Base-by-base conservation (phyloP, 2,888 invertebrate genomes). In the Hypolimnas misippus region DNA sequence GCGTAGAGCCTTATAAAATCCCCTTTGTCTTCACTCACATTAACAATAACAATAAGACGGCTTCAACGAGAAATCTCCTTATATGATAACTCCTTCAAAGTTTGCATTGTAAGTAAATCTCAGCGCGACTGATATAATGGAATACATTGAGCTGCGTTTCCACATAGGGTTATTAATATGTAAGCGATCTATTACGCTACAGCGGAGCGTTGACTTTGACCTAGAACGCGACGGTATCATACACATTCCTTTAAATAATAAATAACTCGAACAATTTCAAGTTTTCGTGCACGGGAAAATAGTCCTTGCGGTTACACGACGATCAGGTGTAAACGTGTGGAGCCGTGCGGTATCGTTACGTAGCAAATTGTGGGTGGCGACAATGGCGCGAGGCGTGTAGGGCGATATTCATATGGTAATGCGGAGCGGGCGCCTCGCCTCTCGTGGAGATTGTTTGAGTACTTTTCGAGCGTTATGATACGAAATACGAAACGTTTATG, bases 191-290 rank as follows among this genome's bases (percentile, higher is more conserved):
- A 44, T 62, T 52, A 60, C 42, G 33, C 12, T 61, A 59, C 52
- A 49, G 14, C n/a, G 10, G 51, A 52, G 29, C 61, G 53, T 58
- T 62, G 69, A 67, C 69, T 65, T 65, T 65, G 69, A 67, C 67
- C 69, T 59, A 65, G 63, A 66, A 53, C n/a, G 54, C 59, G 55
- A 54, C 61, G 50, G 61, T 62, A 63, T 54, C 59, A 53, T 60
- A 62, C 58, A 62, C 59, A 51, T 56, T 42, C 62, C 58, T 62
- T 65, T 63, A 63, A 68, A 68, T 70, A 68, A 68, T 68, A 70
- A 65, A 68, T 65, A 63, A 66, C 49, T 53, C 57, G 66, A 66
- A 66, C 61, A 57, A 65, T 68, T 66, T 16, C 33, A 57, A 35
- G 25, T 12, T 21, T 10, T 50, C 38, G 42, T 52, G 8, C 63